Conservation (phyloP, 2,888 invertebrate genomes). For the Panorpa germanica region DNA sequence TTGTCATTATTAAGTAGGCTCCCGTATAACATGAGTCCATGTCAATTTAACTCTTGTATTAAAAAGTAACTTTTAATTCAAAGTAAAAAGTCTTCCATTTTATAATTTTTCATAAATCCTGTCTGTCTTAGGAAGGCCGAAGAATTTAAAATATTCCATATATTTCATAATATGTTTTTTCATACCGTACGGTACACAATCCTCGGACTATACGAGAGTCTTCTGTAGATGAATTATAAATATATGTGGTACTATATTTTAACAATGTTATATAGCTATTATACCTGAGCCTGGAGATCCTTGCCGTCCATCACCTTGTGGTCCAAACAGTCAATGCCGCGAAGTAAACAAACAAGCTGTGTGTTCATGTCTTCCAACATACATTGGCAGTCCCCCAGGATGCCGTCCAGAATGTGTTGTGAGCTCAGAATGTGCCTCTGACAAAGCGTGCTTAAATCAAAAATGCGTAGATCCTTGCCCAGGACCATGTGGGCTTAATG, state of each 20-base stretch:
- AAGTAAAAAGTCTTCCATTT: not conserved
- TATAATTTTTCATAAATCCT: constrained; percentile 15
- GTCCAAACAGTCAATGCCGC: constrained; percentile 55
- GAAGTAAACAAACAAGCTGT: constrained; percentile 39
- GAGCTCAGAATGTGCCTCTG: constrained; percentile 46
- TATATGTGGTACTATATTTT: too few relatives aligned
- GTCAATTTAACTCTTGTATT: constrained; percentile 1
- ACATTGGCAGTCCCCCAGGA: constrained; percentile 50
- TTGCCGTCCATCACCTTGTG: constrained; percentile 60
- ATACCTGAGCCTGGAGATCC: constrained; percentile 28
- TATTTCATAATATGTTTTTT: too few relatives aligned
- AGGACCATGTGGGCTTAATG: constrained; percentile 44
- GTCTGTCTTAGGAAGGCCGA: too few relatives aligned
- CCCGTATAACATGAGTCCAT: too few relatives aligned
- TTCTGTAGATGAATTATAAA: constrained; percentile 9
- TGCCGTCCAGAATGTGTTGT: constrained; percentile 52
- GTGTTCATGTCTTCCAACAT: constrained; percentile 49
- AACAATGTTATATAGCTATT: too few relatives aligned
- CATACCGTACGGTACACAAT: too few relatives aligned
- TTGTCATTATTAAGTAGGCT: constrained; percentile 2
- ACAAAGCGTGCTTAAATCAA: constrained; percentile 46
- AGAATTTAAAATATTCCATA: not conserved
- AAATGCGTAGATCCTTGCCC: constrained; percentile 57
- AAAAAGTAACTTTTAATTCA: not conserved
- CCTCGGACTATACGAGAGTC: too few relatives aligned